Conservation (phyloP, 2,113 vertebrate genomes). For the Scolopax mira region DNA sequence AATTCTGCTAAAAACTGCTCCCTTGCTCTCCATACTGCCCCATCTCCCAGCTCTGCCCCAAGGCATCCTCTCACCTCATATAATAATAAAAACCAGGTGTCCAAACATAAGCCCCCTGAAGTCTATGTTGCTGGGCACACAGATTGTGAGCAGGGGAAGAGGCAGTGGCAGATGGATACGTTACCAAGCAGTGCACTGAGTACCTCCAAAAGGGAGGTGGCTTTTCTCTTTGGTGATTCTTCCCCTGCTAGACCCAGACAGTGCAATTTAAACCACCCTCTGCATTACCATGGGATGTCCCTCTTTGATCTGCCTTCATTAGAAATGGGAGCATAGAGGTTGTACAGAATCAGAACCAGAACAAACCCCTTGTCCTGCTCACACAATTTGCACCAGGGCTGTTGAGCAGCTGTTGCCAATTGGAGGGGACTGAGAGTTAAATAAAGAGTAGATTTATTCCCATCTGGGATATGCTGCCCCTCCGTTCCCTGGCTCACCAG, state of each 20-base stretch:
- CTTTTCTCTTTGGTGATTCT: not conserved
- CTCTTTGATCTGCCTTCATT: slow-evolving; percentile 31
- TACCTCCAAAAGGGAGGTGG: not conserved
- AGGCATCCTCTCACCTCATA: not conserved
- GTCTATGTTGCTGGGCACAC: not conserved
- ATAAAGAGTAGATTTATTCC: slow-evolving; percentile 30
- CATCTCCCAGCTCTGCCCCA: not conserved
- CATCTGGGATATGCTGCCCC: slow-evolving; percentile 2
- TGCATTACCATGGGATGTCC: not conserved
- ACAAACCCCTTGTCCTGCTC: not conserved
- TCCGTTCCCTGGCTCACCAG: not conserved
- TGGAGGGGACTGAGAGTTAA: not conserved
- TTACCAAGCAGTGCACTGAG: not conserved
- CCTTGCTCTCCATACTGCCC: not conserved
- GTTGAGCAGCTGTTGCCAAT: slow-evolving; percentile 49
- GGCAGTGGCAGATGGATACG: not conserved
- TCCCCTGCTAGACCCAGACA: not conserved
- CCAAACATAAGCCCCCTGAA: not conserved
- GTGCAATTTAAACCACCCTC: not conserved
- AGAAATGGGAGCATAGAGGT: not conserved
- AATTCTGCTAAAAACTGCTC: not conserved
- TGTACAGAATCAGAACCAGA: not conserved
- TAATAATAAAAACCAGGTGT: not conserved
- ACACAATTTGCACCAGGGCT: slow-evolving; percentile 10
- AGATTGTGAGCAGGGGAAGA: not conserved